Evolutionary conservation across 2,888 invertebrate genomes (phyloP), one percentile per base, ranked within the genome.

Genomic region (Asteroscopus sphinx): DNA sequence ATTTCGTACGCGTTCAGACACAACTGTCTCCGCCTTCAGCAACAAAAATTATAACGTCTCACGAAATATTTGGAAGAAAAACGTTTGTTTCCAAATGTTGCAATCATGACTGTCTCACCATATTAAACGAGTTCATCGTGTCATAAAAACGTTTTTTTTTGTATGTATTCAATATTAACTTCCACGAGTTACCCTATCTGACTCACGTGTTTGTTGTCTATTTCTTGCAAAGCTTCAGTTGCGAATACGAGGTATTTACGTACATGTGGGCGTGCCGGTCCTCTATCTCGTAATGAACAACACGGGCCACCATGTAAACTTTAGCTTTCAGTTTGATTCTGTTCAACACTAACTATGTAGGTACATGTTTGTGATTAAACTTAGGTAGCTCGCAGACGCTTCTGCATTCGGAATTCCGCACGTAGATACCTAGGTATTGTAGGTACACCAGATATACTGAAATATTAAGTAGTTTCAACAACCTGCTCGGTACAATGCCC

Each of bases 391-490:
- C 21, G 33, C 37, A 55, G 40, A 59, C 32, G 51, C 54, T 47
- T 39, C 56, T 44, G 54, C 39, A 58, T 54, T 59, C 54, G 16
- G 41, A 48, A 52, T 32, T 35, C 51, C 45, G 46, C 70, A 72
- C 58, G 51, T n/a, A n/a, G n/a, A n/a, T n/a, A n/a, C n/a, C n/a
- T n/a, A n/a, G n/a, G n/a, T n/a, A n/a, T n/a, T n/a, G n/a, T n/a
- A n/a, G n/a, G n/a, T 65, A 33, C 51, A 44, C 48, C 45, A 68
- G 45, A 65, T 66, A 62, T 28, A 59, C 52, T 69, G 47, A 66
- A 72, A 72, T 66, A 69, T 66, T 72, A 49, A 72, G 51, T 36
- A 53, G 58, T 58, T 59, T 59, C 57, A 71, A 60, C 52, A 64
- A 53, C 41, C 59, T 56, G 40, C 56, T 40, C 47, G 44, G 53